These are phyloP conservation scores for Petrocephalus microphthalmus DNA, from an alignment of 2,113 vertebrate genomes.

Conservation along the genomic window DNA sequence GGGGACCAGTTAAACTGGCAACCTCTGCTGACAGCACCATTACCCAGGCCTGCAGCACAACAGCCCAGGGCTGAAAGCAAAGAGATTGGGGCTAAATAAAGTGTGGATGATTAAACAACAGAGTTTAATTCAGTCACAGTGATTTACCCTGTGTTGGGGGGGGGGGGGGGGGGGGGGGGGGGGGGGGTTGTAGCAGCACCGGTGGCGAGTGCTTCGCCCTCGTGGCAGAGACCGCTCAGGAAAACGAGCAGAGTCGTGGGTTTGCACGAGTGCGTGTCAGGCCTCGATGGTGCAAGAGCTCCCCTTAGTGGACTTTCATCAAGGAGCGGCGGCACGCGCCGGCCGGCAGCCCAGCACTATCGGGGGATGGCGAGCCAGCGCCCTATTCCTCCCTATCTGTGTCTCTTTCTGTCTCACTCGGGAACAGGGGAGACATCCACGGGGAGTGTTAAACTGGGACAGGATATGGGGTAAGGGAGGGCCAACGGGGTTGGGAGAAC, in stretches of 20 bases:
- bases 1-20: slow-evolving; percentile 53
- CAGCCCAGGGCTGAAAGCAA: slow-evolving; percentile 55
- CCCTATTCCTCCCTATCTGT: not conserved
- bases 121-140: slow-evolving; percentile 56
- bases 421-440: not conserved
- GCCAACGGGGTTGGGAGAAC: not conserved
- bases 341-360: not conserved
- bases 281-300: slow-evolving; percentile 14
- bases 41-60: slow-evolving; percentile 35
- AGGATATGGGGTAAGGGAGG: not conserved
- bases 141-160: slow-evolving; percentile 35
- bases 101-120: slow-evolving; percentile 61
- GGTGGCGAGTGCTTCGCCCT: slow-evolving; percentile 20
- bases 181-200: slow-evolving; percentile 17
- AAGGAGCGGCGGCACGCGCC: not conserved
- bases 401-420: not conserved
- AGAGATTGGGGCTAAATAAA: slow-evolving; percentile 55
- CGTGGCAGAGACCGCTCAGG: not conserved
- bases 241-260: not conserved
- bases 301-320: slow-evolving; percentile 19
- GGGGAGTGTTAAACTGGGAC: not conserved
- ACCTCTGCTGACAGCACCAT: slow-evolving; percentile 61
- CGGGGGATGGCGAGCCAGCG: not conserved
- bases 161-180: not conserved
- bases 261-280: not conserved